Conservation (phyloP, 2,113 vertebrate species). For the Calcarius ornatus region DNA sequence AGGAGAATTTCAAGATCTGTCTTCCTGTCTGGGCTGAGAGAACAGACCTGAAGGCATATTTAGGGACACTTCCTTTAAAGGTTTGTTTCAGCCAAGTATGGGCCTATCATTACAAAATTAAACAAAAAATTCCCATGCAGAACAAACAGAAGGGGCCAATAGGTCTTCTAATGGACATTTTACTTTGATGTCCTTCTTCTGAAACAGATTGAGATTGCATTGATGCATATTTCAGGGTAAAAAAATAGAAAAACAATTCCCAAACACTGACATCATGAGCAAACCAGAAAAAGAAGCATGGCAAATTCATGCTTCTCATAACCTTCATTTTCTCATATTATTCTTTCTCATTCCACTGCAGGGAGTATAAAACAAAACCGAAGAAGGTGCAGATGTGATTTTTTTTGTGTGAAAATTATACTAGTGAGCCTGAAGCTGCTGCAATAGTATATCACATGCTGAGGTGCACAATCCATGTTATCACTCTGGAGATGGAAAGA, state of each 20-base stretch:
- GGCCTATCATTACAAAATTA: neutral
- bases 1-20: neutral
- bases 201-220: neutral
- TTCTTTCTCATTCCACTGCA: constrained; percentile 34
- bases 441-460: neutral
- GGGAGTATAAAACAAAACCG: neutral
- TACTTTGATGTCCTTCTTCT: neutral
- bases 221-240: neutral
- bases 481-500: neutral
- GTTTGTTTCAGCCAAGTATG: neutral
- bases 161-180: neutral
- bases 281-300: neutral
- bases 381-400: neutral
- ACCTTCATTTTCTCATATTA: constrained; percentile 19
- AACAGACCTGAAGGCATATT: neutral
- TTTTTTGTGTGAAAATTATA: neutral
- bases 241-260: neutral
- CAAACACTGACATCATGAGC: constrained; percentile 17
- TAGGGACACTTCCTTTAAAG: neutral
- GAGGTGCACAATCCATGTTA: neutral
- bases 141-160: neutral
- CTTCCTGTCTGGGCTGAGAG: neutral
- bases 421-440: neutral
- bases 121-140: neutral
- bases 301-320: constrained; percentile 30